A percentile compares a stretch with the other conserved stretches of the same genome.
phyloP scores from a whole-genome alignment of 2,113 vertebrate species.

The Megaleporinus macrocephalus region DNA sequence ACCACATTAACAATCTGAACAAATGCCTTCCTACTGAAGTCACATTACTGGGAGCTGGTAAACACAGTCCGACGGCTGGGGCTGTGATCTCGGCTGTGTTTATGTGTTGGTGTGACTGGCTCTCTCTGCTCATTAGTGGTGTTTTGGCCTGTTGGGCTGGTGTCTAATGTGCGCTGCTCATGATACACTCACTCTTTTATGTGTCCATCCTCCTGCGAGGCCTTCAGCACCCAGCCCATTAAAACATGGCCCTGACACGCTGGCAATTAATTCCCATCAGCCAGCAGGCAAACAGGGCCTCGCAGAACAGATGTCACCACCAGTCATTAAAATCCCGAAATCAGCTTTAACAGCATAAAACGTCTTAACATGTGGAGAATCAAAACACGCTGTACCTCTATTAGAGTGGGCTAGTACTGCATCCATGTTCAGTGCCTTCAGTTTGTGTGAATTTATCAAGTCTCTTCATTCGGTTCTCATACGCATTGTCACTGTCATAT shows the following conservation, averaged over 20 bases:
- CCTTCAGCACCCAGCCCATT: conserved; percentile 42
- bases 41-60: neutral
- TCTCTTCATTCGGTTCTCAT: neutral
- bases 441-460: too few species aligned
- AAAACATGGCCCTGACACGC: conserved; percentile 33
- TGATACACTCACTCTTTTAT: conserved; percentile 28
- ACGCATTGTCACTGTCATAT: neutral
- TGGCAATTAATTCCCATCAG: conserved; percentile 51
- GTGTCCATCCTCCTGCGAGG: conserved; percentile 19
- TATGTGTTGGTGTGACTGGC: conserved; percentile 28
- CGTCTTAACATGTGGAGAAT: neutral
- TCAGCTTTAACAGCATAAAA: neutral
- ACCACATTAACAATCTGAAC: conserved; percentile 10
- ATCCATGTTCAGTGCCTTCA: neutral
- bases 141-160: conserved; percentile 33
- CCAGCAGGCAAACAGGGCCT: conserved; percentile 22
- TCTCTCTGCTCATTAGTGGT: conserved; percentile 37
- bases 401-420: neutral
- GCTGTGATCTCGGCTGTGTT: conserved; percentile 1
- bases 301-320: neutral
- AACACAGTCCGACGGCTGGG: neutral
- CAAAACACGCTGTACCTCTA: neutral
- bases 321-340: neutral
- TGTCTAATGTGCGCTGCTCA: conserved; percentile 22
- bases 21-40: neutral